Evolutionary conservation across 2,113 vertebrate genomes (phyloP).

Genomic region (Glaucidium brasilianum): DNA sequence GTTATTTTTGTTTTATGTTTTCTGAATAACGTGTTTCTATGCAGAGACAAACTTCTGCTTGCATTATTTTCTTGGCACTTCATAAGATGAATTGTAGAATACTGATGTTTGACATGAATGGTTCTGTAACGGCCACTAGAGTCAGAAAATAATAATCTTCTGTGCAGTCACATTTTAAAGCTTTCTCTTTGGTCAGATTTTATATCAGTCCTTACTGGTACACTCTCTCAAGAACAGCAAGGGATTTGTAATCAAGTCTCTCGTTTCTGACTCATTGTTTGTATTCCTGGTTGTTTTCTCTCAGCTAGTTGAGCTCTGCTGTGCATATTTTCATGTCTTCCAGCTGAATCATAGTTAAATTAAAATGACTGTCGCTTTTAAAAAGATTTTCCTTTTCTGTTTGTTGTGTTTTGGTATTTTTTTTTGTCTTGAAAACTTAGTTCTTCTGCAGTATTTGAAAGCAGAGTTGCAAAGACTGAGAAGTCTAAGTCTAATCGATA

Average conservation of each 20-base stretch:
- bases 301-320: neutral
- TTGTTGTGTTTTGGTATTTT: neutral
- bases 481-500: neutral
- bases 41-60: neutral
- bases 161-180: neutral
- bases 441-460: neutral
- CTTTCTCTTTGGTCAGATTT: neutral
- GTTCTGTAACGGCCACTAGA: neutral
- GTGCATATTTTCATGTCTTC: neutral
- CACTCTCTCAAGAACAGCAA: neutral
- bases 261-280: neutral
- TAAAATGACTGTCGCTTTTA: neutral
- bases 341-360: neutral
- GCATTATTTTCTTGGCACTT: neutral
- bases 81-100: neutral
- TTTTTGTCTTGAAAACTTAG: neutral
- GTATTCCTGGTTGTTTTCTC: neutral
- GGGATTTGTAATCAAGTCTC: neutral
- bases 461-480: neutral
- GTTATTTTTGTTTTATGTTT: neutral
- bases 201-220: neutral
- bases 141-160: neutral
- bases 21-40: rapidly evolving
- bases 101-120: neutral
- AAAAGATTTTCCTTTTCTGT: neutral